These are phyloP conservation scores for Ispidina lecontei DNA, from an alignment of 2,797 vertebrate species.

Conservation along the genomic window DNA sequence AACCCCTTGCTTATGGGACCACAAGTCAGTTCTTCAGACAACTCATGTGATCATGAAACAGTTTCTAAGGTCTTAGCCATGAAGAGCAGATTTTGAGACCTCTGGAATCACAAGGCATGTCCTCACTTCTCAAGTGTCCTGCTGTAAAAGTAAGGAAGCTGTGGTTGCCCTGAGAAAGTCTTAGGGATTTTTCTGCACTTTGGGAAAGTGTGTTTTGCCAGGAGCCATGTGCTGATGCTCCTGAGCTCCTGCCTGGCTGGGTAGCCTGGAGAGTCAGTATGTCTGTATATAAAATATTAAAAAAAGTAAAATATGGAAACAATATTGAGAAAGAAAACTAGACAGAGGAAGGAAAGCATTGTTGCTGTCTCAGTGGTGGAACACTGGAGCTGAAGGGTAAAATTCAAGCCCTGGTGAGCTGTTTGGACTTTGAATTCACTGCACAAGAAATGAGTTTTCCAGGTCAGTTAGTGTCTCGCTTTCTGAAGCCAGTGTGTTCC, in stretches of 20 bases:
- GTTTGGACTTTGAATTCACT: conserved; percentile 30
- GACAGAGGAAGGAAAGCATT: neutral
- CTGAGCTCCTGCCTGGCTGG: neutral
- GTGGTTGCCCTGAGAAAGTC: neutral
- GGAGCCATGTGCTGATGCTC: neutral
- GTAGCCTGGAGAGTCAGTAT: neutral
- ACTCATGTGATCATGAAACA: neutral
- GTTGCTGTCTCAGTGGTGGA: neutral
- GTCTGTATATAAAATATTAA: neutral
- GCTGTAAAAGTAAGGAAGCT: neutral
- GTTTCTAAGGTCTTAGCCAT: neutral
- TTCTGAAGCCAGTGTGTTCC: conserved; percentile 15
- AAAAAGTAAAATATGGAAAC: neutral
- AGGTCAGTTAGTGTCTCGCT: neutral
- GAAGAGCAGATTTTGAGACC: neutral
- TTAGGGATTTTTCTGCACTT: neutral
- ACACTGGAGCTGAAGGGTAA: neutral
- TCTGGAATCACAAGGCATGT: neutral
- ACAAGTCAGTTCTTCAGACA: neutral
- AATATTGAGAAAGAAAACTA: neutral
- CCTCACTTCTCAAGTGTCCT: accelerated
- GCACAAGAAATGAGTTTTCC: conserved; percentile 16
- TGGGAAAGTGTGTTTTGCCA: neutral
- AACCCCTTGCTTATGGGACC: neutral
- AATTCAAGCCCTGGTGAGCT: neutral